Base-by-base conservation (phyloP, 2,797 vertebrate species). In the Epinephelus malabaricus region DNA sequence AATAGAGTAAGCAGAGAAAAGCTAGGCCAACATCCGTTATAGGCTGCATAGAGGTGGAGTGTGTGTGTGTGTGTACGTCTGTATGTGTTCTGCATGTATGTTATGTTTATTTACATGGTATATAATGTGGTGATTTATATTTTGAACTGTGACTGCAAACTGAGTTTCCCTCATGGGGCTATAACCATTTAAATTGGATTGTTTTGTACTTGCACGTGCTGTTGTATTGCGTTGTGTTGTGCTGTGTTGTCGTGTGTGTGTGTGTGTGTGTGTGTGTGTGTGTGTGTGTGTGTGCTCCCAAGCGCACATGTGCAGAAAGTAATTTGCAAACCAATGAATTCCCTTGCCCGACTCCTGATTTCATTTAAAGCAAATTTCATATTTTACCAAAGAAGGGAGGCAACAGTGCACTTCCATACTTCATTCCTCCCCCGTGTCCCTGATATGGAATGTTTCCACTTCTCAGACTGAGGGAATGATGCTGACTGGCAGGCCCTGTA, bases 401-500 rank as follows among this genome's bases (percentile, higher is more conserved):
- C 61, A 73, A 51, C 66, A 49, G 34, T 67, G 69, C 60, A 51
- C 56, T 68, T 84, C 61, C 53, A 67, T 64, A 67, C 70, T 71
- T 69, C 70, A 78, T 84, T 74, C 66, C 66, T 74, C 73, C 49
- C 40, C 66, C 3, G 21, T 78, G 83, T 53, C 74, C 53, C 65
- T 45, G 50, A 62, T 75, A 23, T 62, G 34, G 60, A 73, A 78
- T 64, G 62, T 81, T 86, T 86, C 78, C 81, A 65, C 76, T 68
- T 65, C 56, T 82, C 80, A 73, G 58, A 46, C 70, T 69, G 64
- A 69, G n/a, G 63, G 49, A 63, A 64, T 74, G 43, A 85, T 78
- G 67, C 75, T 83, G 88, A 86, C 68, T 80, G 85, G 74, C 74
- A 53, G 85, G 50, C 69, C 66, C 79, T 79, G 66, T 2, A 73